Evolutionary conservation across 2,797 vertebrate genomes (phyloP), one percentile per base, ranked within the genome.

Genomic region (Anomalospiza imberbis): DNA sequence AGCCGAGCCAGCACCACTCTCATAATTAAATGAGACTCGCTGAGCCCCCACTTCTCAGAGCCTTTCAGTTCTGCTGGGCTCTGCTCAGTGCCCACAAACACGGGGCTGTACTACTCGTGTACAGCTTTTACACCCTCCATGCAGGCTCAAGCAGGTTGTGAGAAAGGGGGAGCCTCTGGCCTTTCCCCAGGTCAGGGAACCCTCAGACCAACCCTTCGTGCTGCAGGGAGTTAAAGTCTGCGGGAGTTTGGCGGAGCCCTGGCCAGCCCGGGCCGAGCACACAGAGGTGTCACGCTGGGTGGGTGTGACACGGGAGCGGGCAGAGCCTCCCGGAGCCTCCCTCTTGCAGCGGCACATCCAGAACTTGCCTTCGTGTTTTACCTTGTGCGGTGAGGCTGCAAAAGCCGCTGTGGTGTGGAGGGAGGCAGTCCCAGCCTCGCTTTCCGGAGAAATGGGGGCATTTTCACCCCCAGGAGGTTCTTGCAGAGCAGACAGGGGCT

Each of bases 21-120:
- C 22, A 72, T 91, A 95, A 97, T 96, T 96, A 91, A 96, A 84
- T 7, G 89, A 92, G 95, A 57, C 66, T 94, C 8, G 21, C 51
- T 3, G 85, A 92, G 92, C 95, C 95, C 89, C 81, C 72, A 24
- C 68, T 91, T 70, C 86, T 34, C 70, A 18, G 62, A 76, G 90
- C 74, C 77, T 74, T 51, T 55, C 75, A 40, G 65, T n/a, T 54
- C 70, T 53, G 74, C 72, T 6, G 85, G 83, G 72, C 88, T 67
- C 67, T 5, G 42, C 91, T 83, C 55, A 0, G 87, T 48, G 11
- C 66, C 79, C 93, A 44, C 47, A 17, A n/a, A 5, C 74, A 15
- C 4, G 2, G 71, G 28, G 48, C 28, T 19, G 3, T 5, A 1
- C 25, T 13, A 0, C 45, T 34, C 3, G 10, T 18, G 15, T 0